Evolutionary conservation across 1,140 invertebrate species (phyloP).

Genomic region (Cydia fagiglandana): DNA sequence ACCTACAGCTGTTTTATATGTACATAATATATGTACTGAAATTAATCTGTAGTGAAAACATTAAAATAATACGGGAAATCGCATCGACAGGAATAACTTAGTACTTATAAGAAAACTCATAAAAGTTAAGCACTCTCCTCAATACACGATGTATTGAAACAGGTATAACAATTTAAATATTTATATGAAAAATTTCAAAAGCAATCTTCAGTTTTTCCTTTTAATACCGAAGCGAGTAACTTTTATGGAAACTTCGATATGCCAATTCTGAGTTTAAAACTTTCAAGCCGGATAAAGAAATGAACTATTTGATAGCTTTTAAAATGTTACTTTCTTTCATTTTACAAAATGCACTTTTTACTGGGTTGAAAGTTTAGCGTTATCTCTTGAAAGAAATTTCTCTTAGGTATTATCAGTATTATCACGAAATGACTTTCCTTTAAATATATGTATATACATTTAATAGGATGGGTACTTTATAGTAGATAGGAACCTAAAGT

Average conservation of each 20-base stretch:
- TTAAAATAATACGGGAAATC: too few species aligned
- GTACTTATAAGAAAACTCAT: constrained; percentile 2
- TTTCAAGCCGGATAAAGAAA: constrained; percentile 38
- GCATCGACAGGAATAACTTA: background rate
- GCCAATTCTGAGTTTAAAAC: constrained; percentile 47
- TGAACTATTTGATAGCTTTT: constrained; percentile 36
- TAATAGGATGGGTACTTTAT: too few species aligned
- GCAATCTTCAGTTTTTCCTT: constrained; percentile 29
- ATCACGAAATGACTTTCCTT: background rate
- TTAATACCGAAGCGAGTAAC: constrained; percentile 21
- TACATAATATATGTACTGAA: too few species aligned
- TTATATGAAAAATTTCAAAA: constrained; percentile 28
- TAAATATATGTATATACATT: too few species aligned
- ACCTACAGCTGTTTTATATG: too few species aligned
- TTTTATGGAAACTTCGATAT: constrained; percentile 45
- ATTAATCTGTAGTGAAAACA: too few species aligned
- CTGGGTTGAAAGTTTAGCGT: background rate
- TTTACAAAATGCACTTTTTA: constrained; percentile 9
- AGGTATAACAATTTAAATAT: constrained; percentile 26
- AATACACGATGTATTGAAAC: constrained; percentile 17
- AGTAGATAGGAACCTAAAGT: too few species aligned
- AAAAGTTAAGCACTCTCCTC: background rate
- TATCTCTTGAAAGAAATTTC: background rate
- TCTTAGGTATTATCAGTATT: background rate
- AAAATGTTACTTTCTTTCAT: constrained; percentile 33